A percentile compares a stretch with the other conserved stretches of the same genome.
Evolutionary conservation across 2,797 vertebrate species (phyloP).

Genomic region (Aphelocoma californica): DNA sequence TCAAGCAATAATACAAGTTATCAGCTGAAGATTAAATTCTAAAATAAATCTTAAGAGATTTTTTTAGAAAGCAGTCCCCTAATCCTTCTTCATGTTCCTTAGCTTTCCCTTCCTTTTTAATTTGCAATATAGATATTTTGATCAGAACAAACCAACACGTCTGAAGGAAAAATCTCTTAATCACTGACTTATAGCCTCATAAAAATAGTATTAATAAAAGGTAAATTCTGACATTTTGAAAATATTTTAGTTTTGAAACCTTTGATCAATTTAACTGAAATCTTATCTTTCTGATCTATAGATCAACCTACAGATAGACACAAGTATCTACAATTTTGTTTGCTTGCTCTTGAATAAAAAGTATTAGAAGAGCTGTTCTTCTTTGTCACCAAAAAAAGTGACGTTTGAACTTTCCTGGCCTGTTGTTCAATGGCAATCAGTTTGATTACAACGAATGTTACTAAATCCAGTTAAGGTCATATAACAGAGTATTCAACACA

Average conservation of each 20-base stretch:
- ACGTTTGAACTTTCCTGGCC: background rate
- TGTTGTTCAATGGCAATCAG: background rate
- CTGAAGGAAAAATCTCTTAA: background rate
- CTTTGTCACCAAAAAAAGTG: background rate
- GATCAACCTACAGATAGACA: background rate
- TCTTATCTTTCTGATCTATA: background rate
- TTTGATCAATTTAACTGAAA: background rate
- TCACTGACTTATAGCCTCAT: background rate
- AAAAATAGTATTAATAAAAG: background rate
- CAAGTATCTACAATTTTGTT: background rate
- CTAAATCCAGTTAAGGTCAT: background rate
- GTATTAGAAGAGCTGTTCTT: background rate
- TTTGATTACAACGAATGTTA: background rate
- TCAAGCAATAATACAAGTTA: background rate
- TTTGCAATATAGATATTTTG: background rate
- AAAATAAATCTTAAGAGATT: background rate
- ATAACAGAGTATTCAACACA: rapidly evolving
- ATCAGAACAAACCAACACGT: background rate
- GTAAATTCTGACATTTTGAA: background rate
- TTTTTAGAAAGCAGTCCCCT: background rate
- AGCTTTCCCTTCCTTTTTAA: background rate
- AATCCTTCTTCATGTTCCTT: background rate
- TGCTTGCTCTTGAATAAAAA: background rate
- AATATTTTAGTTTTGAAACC: background rate
- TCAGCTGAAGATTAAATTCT: background rate